Base-by-base conservation (phyloP, 2,113 vertebrate genomes). In the Antigone vipio region DNA sequence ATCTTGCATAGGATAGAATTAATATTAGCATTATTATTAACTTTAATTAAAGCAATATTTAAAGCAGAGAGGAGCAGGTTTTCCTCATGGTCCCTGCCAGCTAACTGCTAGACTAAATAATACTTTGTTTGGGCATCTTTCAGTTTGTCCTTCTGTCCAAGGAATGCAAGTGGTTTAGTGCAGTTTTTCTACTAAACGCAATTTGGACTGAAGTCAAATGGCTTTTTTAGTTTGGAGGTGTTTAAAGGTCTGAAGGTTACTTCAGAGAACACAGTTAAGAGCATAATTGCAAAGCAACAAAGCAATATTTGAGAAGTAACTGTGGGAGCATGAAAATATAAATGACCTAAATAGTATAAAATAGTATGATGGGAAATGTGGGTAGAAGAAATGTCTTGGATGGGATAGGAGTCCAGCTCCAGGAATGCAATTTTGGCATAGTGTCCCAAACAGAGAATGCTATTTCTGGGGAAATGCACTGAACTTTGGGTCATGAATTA, bases 381-480 rank as follows among this genome's bases (percentile, higher is more conserved):
- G 53, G 50, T 30, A 91, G 67, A 96, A 78, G 22, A 64, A 89
- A 92, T 79, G 49, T 82, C 91, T 93, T 89, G 83, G 84, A 81
- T 64, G 42, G 86, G 86, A 66, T 44, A 85, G 85, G 87, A 95
- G 79, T 92, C 82, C 86, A 82, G 81, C 50, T 92, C 66, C 74
- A 82, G 77, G 96, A 95, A 94, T 79, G 89, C 53, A 42, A 8
- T 80, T 89, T 92, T 97, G 95, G 95, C 92, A 91, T 22, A 75
- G 42, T 19, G 42, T 93, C 66, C 77, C 81, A 95, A 95, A 89
- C 66, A 85, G 58, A 80, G 88, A 95, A 88, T 32, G 78, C 91
- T 95, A 63, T 97, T 96, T 96, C 89, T 97, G 74, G 87, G 85
- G 77, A 83, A 95, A 82, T 66, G 74, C 84, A 44, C 42, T 89